Base-by-base conservation (phyloP, 2,113 vertebrate genomes). In the Benitochromis conjunctus region DNA sequence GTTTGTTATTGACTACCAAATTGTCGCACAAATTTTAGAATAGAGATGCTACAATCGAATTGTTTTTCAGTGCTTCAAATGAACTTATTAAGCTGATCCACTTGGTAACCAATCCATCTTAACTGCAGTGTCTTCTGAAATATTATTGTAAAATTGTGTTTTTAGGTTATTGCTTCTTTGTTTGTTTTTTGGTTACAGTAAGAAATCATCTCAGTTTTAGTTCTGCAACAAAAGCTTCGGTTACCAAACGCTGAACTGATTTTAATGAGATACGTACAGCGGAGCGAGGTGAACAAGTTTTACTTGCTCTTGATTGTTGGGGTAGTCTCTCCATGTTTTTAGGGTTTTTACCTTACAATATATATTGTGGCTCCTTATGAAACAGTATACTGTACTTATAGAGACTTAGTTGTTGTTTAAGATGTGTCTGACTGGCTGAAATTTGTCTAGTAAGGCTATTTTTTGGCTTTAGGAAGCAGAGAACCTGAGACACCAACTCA, bases 171-270 rank as follows among this genome's bases (percentile, higher is more conserved):
- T 46, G 13, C 66, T 46, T 46, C 1, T 46, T 26, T 43, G 31
- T 60, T 31, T 14, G 36, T 66, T 58, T 26, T 16, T 58, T 66
- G 19, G 26, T 26, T 46, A 1, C 21, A 1, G 0, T 9, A 71
- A 48, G 46, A 46, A n/a, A 71, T 46, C 66, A 71, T 5, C 2
- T 51, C 38, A 10, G 21, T 46, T 46, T 71, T 26, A 46, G 66
- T 0, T 69, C 12, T 0, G 1, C 18, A 38, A 77, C 24, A 77
- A 77, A 51, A 31, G 0, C 71, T 53, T 13, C n/a, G 26, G 18
- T 54, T 53, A n/a, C 29, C 74, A 31, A 29, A 9, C 48, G 53
- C n/a, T 36, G 11, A 54, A 54, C 18, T 77, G 11, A 54, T 77
- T 54, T 14, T 9, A n/a, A 36, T 77, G 6, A 21, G n/a, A 21